phyloP scores from a whole-genome alignment of 2,113 vertebrate genomes.

The Pseudorectes ferrugineus region DNA sequence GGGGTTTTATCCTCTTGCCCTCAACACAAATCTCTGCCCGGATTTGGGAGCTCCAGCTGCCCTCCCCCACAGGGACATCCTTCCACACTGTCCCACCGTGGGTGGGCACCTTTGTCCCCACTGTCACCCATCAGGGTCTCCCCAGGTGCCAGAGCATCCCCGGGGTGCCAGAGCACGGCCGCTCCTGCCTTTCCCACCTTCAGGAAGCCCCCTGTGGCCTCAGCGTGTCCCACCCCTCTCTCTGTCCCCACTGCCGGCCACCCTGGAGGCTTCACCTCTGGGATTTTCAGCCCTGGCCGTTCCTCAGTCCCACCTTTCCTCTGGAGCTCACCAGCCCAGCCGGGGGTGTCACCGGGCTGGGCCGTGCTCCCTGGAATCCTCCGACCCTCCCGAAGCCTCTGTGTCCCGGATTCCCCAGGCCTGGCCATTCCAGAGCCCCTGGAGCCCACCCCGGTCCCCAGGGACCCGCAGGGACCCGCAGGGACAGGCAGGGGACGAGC shows the following conservation, averaged over 20 bases:
- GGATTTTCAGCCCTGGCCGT: rapidly evolving
- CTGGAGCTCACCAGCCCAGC: not conserved
- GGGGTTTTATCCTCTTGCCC: not conserved
- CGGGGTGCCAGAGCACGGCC: not conserved
- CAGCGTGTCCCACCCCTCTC: rapidly evolving
- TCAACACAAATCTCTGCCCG: too few species aligned
- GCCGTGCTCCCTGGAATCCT: not conserved
- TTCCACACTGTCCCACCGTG: not conserved
- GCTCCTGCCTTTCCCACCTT: not conserved
- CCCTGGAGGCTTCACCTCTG: not conserved
- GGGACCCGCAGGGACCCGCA: not conserved
- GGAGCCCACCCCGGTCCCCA: not conserved
- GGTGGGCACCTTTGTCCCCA: not conserved
- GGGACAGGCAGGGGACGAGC: not conserved
- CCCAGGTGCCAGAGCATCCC: not conserved
- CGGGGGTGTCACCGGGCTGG: not conserved
- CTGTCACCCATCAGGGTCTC: not conserved
- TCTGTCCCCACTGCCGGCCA: not conserved
- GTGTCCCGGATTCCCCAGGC: rapidly evolving
- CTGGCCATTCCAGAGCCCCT: not conserved
- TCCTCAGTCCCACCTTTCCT: not conserved
- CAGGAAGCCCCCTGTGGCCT: not conserved
- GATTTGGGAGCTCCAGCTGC: not conserved
- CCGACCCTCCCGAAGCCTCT: not conserved
- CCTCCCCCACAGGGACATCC: not conserved